Conservation (phyloP, 2,888 invertebrate genomes). For the Danaus chrysippus region DNA sequence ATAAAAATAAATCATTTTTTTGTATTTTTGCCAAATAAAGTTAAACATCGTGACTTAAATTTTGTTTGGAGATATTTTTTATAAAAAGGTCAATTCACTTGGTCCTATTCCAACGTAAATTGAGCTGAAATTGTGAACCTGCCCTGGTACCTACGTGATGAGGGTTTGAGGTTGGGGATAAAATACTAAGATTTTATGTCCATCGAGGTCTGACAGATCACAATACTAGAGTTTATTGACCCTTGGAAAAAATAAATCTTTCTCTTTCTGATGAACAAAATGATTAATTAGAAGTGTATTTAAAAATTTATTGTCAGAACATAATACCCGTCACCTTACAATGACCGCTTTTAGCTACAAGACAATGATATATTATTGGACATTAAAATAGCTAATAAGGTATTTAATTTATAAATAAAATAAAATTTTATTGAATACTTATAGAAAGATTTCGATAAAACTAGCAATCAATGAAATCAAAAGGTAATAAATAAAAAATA, state of each 20-base stretch:
- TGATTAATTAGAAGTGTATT: background rate
- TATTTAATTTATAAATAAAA: no score
- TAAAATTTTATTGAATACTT: no score
- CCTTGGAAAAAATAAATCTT: background rate
- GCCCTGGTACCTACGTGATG: slow-evolving; percentile 18
- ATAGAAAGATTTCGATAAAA: no score
- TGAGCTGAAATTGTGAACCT: slow-evolving; percentile 23
- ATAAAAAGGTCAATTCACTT: slow-evolving; percentile 26
- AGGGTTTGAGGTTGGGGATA: slow-evolving; percentile 23
- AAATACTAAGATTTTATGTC: slow-evolving; percentile 25
- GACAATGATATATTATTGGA: no score
- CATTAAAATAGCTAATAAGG: no score
- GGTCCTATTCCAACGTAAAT: slow-evolving; percentile 24
- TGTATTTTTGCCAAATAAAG: no score
- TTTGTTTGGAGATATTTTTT: background rate
- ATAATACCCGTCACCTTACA: no score
- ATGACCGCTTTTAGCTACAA: no score
- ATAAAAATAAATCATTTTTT: no score
- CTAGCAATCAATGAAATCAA: no score
- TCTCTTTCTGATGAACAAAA: background rate
- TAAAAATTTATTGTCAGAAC: no score
- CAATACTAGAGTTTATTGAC: background rate
- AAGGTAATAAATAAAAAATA: no score
- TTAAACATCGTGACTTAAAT: background rate
- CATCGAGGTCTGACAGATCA: slow-evolving; percentile 18